phyloP scores from a whole-genome alignment of 2,113 vertebrate genomes.

The Abramis brama region DNA sequence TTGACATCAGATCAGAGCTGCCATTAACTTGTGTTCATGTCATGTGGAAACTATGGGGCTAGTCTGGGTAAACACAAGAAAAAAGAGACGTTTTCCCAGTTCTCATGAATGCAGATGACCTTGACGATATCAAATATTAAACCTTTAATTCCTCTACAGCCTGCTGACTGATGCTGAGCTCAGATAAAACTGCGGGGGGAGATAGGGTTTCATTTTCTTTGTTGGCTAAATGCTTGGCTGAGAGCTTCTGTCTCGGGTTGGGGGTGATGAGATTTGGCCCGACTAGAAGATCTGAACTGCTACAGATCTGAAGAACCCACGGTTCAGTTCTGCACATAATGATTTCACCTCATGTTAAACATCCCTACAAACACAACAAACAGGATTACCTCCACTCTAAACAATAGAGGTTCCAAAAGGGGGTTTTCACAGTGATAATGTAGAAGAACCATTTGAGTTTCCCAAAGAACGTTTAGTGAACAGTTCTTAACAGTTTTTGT shows the following conservation, averaged over 20 bases:
- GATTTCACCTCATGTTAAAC: neutral
- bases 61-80: constrained; percentile 25
- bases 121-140: constrained; percentile 62
- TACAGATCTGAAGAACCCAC: neutral
- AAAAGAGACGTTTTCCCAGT: constrained; percentile 26
- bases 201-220: constrained; percentile 74
- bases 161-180: constrained; percentile 58
- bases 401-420: neutral
- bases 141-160: constrained; percentile 61
- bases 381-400: neutral
- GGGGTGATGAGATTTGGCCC: neutral
- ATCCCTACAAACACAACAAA: neutral
- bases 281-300: neutral
- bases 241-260: constrained; percentile 42
- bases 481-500: neutral
- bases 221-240: constrained; percentile 66
- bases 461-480: neutral
- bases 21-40: neutral
- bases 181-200: constrained; percentile 62
- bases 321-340: neutral
- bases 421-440: neutral
- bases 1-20: neutral
- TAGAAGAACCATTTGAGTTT: neutral
- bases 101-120: constrained; percentile 55
- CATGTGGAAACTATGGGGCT: constrained; percentile 41